These are phyloP conservation scores for Germaria angustata DNA, from an alignment of 2,888 invertebrate genomes.

Conservation along the genomic window DNA sequence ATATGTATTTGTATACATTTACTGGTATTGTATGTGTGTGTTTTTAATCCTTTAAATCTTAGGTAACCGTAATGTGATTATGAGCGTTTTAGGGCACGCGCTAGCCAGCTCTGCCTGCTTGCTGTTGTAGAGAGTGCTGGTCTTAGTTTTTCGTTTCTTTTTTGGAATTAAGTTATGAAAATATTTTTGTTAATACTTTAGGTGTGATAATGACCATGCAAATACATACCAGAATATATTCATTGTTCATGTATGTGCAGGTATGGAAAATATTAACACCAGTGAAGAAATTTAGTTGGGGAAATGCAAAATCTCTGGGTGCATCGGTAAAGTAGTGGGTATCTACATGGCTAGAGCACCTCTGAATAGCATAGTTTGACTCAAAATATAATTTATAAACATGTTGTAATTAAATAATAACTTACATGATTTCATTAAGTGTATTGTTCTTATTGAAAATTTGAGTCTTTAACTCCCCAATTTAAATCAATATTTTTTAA, in stretches of 20 bases:
- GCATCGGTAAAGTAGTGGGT: too few relatives aligned
- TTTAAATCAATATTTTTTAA: background rate
- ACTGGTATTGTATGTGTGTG: background rate
- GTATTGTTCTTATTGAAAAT: too few relatives aligned
- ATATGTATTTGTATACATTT: background rate
- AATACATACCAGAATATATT: background rate
- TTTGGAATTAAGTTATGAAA: conserved; percentile 43
- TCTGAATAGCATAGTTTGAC: too few relatives aligned
- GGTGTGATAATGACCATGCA: conserved; percentile 46
- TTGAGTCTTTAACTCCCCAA: too few relatives aligned
- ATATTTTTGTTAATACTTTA: conserved; percentile 49
- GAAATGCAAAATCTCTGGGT: background rate
- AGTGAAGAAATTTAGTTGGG: background rate
- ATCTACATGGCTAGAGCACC: too few relatives aligned
- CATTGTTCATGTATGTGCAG: background rate
- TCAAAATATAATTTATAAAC: too few relatives aligned
- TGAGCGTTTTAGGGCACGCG: background rate
- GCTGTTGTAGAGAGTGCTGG: background rate
- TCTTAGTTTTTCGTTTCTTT: background rate
- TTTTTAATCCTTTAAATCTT: conserved; percentile 30
- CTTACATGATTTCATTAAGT: too few relatives aligned
- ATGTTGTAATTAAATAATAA: too few relatives aligned
- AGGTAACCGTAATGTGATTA: conserved; percentile 28
- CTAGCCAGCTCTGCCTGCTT: background rate
- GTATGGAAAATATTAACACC: background rate